Evolutionary conservation across 1,140 invertebrate genomes (phyloP).

Genomic region (Lanistes nyassanus): DNA sequence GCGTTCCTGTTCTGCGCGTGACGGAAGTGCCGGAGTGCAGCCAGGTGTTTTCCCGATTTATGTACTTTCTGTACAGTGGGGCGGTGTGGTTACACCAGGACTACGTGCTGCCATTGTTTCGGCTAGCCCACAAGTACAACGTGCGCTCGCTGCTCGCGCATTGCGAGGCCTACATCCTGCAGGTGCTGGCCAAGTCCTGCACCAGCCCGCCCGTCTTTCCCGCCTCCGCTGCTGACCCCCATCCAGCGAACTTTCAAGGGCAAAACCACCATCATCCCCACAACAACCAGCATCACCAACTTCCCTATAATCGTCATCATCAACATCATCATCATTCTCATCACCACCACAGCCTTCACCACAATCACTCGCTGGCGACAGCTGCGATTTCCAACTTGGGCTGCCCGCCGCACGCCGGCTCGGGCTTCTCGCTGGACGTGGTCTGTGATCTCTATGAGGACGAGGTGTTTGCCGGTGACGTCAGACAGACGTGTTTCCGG

Average conservation of each 20-base stretch:
- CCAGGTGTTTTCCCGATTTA: constrained; percentile 57
- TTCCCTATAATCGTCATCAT: neutral
- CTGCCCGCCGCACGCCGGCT: constrained; percentile 19
- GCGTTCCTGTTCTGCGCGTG: constrained; percentile 44
- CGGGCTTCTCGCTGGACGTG: constrained; percentile 45
- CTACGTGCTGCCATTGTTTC: constrained; percentile 57
- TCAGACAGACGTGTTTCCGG: constrained; percentile 48
- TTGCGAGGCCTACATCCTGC: constrained; percentile 58
- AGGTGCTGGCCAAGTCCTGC: constrained; percentile 51
- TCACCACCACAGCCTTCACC: neutral
- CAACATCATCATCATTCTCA: neutral
- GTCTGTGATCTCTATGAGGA: constrained; percentile 53
- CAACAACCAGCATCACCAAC: too few species aligned
- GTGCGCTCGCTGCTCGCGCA: constrained; percentile 51
- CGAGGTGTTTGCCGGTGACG: constrained; percentile 43
- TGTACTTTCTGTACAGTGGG: constrained; percentile 63
- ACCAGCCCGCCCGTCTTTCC: neutral
- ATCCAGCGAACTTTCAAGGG: neutral
- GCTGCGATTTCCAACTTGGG: neutral
- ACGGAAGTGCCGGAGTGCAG: constrained; percentile 52
- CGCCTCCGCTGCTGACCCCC: neutral
- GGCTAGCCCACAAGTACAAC: constrained; percentile 54
- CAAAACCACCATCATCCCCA: constrained; percentile 9
- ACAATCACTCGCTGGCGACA: neutral
- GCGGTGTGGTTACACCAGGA: constrained; percentile 61